Evolutionary conservation across 2,113 vertebrate genomes (phyloP), one percentile per base, ranked within the genome.

Genomic region (Callipepla californica): DNA sequence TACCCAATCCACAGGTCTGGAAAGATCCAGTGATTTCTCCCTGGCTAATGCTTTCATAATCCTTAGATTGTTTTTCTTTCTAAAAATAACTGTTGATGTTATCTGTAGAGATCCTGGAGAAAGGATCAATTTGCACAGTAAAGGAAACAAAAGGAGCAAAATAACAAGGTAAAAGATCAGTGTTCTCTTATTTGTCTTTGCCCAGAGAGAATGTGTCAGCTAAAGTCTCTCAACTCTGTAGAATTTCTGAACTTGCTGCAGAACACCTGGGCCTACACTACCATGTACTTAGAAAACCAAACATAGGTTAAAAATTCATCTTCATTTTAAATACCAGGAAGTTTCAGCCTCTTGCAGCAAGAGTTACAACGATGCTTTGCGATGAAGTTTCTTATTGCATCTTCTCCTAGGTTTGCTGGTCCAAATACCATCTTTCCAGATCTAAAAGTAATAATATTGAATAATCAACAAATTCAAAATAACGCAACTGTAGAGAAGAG

Each of bases 301-400:
- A 34, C 7, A 94, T 50, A 59, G 32, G 89, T 76, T 89, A 80
- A 30, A 93, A 95, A 89, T 79, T 78, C 80, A 74, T 86, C 20
- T 82, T 86, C 90, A 18, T 11, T 90, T 51, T 76, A 76, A 98
- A 95, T 95, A 99, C 99, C 99, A 28, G 96, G 96, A 68, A 99
- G 98, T 96, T 98, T 98, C 74, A 99, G 98, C 70, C 97, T 98
- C 93, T 85, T 96, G 93, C 99, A 99, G 97, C 98, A 98, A 66
- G 98, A 94, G 92, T 98, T 98, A 95, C 99, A 99, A n/a, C 51
- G 96, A 96, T 99, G 99, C 93, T 99, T 99, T 95, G 97, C 96
- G 95, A 98, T 97, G 97, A 99, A 99, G 81, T 98, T 98, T 79
- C 95, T 98, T 94, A 99, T 98, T 88, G 99, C 98, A 78, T 97